These are phyloP conservation scores for Emydura subglobosa DNA, from an alignment of 2,113 vertebrate species.

Conservation along the genomic window DNA sequence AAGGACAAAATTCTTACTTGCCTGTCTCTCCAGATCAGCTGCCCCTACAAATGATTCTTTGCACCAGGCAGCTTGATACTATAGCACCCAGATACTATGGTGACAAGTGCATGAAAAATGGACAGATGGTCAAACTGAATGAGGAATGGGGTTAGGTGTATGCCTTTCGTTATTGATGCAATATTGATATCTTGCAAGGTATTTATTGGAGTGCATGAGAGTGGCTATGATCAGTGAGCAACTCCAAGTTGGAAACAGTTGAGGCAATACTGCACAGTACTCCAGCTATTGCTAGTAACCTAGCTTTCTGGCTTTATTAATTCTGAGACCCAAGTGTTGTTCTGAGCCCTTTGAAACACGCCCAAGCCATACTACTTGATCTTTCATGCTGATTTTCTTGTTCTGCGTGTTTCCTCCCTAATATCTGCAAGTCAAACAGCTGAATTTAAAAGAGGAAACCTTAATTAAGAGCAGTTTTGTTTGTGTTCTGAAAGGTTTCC, in stretches of 20 bases:
- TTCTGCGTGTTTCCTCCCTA: not conserved
- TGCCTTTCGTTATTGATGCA: not conserved
- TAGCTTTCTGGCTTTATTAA: not conserved
- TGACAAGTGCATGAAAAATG: not conserved
- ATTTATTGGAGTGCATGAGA: not conserved
- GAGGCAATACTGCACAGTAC: not conserved
- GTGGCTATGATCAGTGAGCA: not conserved
- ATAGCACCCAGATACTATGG: not conserved
- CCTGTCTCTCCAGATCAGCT: slow-evolving; percentile 14
- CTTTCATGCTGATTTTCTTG: not conserved
- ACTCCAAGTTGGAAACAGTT: not conserved
- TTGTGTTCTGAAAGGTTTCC: not conserved
- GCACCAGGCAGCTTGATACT: not conserved
- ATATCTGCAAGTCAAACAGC: not conserved
- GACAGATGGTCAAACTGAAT: not conserved
- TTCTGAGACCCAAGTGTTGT: not conserved
- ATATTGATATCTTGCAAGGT: not conserved
- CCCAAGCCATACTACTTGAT: not conserved
- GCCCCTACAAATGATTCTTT: not conserved
- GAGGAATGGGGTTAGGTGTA: not conserved
- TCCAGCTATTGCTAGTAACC: not conserved
- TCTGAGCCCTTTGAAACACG: not conserved
- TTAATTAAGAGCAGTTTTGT: not conserved
- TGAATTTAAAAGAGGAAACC: not conserved
- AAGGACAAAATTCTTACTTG: not conserved